These are phyloP conservation scores for Drosophila helvetica DNA, from an alignment of 2,888 invertebrate genomes.

Conservation along the genomic window DNA sequence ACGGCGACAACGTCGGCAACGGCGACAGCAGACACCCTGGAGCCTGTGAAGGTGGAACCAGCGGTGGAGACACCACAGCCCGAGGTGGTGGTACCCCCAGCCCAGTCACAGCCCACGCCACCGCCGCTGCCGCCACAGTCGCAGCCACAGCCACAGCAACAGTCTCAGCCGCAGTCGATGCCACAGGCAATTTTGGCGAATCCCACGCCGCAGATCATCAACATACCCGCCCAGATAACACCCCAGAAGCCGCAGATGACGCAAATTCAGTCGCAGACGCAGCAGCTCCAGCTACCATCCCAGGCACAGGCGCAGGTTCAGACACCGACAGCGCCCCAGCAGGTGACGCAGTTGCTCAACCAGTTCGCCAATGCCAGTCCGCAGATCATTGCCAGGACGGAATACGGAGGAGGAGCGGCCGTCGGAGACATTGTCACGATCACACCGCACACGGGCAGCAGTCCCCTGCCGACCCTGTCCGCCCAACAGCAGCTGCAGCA, in stretches of 20 bases:
- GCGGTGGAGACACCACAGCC: slow-evolving; percentile 41
- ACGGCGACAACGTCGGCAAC: slow-evolving; percentile 31
- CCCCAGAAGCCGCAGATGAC: slow-evolving; percentile 53
- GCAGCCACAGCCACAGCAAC: slow-evolving; percentile 30
- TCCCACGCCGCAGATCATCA: slow-evolving; percentile 52
- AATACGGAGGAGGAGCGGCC: slow-evolving; percentile 60
- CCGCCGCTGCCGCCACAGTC: slow-evolving; percentile 29
- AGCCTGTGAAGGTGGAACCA: slow-evolving; percentile 69
- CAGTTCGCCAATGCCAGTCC: slow-evolving; percentile 54
- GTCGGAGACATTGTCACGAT: slow-evolving; percentile 67
- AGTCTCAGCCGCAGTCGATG: slow-evolving; percentile 5
- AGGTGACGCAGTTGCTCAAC: slow-evolving; percentile 52
- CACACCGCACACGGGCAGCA: slow-evolving; percentile 63
- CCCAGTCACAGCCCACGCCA: slow-evolving; percentile 4
- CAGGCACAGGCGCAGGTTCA: slow-evolving; percentile 38
- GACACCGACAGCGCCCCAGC: slow-evolving; percentile 39
- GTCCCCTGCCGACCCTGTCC: slow-evolving; percentile 62
- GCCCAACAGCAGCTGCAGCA: slow-evolving; percentile 75
- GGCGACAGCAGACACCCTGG: slow-evolving; percentile 9
- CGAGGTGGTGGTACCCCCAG: slow-evolving; percentile 10
- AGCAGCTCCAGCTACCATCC: slow-evolving; percentile 26
- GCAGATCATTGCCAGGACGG: slow-evolving; percentile 63
- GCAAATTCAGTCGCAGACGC: slow-evolving; percentile 30
- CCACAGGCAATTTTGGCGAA: slow-evolving; percentile 30
- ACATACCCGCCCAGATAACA: slow-evolving; percentile 67